phyloP scores from a whole-genome alignment of 2,113 vertebrate species.

The Ptilonorhynchus violaceus region DNA sequence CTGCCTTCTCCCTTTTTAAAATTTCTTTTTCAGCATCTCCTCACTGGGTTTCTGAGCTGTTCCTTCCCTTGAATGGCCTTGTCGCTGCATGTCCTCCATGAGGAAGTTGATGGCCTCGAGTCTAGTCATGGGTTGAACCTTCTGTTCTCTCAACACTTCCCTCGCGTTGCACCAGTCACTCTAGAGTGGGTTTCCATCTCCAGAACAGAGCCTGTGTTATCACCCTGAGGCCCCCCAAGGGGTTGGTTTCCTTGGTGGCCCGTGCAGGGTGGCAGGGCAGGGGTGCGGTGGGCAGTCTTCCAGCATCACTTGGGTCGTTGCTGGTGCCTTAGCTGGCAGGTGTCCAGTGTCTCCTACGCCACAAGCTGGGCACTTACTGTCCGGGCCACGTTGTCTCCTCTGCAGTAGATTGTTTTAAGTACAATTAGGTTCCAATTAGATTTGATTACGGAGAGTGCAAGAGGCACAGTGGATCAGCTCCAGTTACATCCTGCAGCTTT shows the following conservation, averaged over 20 bases:
- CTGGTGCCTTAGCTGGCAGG: background rate
- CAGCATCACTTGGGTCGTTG: rapidly evolving
- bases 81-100: rapidly evolving
- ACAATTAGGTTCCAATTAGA: background rate
- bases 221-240: rapidly evolving
- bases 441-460: background rate
- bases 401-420: background rate
- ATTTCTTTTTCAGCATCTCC: background rate
- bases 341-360: background rate
- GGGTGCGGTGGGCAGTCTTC: background rate
- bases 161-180: background rate
- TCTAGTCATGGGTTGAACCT: background rate
- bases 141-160: background rate
- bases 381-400: background rate
- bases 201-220: background rate
- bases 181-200: background rate
- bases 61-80: background rate
- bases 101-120: background rate
- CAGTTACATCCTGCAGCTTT: background rate
- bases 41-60: background rate
- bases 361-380: background rate
- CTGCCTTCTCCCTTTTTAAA: background rate
- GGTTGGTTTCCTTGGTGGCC: background rate
- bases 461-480: background rate
- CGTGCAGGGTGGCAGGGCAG: background rate